Base-by-base conservation (phyloP, 2,888 invertebrate genomes). In the Acleris cristana region DNA sequence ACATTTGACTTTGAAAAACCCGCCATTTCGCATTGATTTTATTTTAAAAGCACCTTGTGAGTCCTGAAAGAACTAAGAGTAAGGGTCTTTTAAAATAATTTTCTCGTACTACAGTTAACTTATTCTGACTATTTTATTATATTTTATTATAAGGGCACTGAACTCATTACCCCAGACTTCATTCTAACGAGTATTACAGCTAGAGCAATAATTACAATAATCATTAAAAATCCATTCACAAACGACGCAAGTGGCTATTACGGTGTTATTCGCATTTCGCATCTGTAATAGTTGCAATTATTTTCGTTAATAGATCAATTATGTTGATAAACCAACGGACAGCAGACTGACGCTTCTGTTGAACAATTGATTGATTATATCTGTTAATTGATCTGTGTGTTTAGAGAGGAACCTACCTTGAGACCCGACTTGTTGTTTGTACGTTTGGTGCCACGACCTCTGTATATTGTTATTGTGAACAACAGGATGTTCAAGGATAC, bases 281-380 rank as follows among this genome's bases (percentile, higher is more conserved):
- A 65, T 18, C 40, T 44, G 53, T 65, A 53, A 40, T 53, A 59
- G 34, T 52, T 52, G 30, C 59, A 54, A 65, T 65, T 59, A 54
- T 65, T 65, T 65, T 40, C 8, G 55, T 49, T 40, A 60, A 55
- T 49, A 64, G 65, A 65, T 65, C 21, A 65, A 65, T 60, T 60
- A 59, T 56, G 56, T 3, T 54, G 65, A 65, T 65, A 65, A 65
- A 61, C 60, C 56, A 61, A 57, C 66, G 52, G 26, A 30, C 48
- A 23, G 45, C 51, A 52, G 61, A 66, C 52, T 52, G 66, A 66
- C 56, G 59, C 54, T 55, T 57, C 51, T 59, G 55, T 60, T 65
- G 19, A 66, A 66, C 66, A 66, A 66, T 66, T 66, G 66, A 66
- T 66, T 66, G 66, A 66, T 56, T 45, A 51, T 56, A 66, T 66